Conservation (phyloP, 35 echinoderm and acorn worm species). For the Amphiura filiformis region DNA sequence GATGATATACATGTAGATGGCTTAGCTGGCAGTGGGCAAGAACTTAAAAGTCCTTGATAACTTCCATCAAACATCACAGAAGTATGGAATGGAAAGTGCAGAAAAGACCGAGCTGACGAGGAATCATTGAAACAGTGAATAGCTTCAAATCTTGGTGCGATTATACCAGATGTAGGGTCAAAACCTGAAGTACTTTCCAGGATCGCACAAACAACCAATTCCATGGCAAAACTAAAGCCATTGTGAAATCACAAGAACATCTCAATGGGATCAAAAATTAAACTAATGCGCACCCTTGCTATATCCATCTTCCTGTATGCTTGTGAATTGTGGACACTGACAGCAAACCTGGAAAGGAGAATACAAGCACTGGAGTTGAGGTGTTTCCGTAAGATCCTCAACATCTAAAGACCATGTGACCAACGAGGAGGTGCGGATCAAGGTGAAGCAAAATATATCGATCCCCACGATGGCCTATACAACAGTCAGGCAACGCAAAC, state of each 20-base stretch:
- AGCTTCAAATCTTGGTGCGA: slow-evolving; percentile 24
- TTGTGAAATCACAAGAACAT: slow-evolving; percentile 26
- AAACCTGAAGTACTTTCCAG: slow-evolving; percentile 22
- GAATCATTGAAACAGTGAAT: neutral
- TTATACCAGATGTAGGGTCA: slow-evolving; percentile 25
- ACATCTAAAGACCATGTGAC: slow-evolving; percentile 43
- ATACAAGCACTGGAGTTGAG: slow-evolving; percentile 32
- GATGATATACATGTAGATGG: slow-evolving; percentile 65
- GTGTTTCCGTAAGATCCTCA: slow-evolving; percentile 14
- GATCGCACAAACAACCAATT: slow-evolving; percentile 2
- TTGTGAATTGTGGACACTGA: slow-evolving; percentile 36
- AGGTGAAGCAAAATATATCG: neutral
- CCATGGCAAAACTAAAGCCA: slow-evolving; percentile 19
- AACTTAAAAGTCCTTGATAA: slow-evolving; percentile 5
- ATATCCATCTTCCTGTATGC: slow-evolving; percentile 29
- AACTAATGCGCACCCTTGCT: slow-evolving; percentile 14
- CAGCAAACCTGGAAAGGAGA: slow-evolving; percentile 11
- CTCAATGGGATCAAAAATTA: neutral
- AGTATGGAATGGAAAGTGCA: slow-evolving; percentile 33
- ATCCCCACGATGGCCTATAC: neutral
- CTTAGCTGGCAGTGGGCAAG: slow-evolving; percentile 11
- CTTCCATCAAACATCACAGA: slow-evolving; percentile 2
- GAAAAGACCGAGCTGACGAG: slow-evolving; percentile 38
- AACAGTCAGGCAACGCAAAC: slow-evolving; percentile 15
- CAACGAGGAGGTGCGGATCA: neutral